These are phyloP conservation scores for Neoscelio sp. DNA, from an alignment of 2,888 invertebrate genomes.

Conservation along the genomic window DNA sequence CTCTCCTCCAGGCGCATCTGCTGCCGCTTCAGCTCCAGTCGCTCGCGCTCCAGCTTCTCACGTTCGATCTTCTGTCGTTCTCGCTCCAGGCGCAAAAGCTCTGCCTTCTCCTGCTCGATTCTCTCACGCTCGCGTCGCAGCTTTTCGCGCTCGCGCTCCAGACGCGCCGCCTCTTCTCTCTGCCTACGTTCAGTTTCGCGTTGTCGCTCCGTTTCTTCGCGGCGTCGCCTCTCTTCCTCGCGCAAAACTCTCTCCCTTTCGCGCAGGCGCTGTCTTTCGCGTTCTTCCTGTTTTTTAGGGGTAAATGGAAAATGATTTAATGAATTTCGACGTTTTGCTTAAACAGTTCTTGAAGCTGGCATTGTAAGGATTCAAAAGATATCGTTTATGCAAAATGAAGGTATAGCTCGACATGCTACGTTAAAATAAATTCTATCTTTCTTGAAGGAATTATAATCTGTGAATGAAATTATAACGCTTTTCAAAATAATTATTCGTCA, in stretches of 20 bases:
- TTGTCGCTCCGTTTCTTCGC: constrained; percentile 90
- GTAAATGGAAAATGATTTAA: neutral
- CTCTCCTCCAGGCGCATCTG: constrained; percentile 85
- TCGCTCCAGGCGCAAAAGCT: constrained; percentile 91
- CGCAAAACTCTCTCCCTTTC: constrained; percentile 91
- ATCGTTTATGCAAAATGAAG: too few relatives aligned
- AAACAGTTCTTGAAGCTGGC: too few relatives aligned
- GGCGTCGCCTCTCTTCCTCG: constrained; percentile 92
- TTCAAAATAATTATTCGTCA: too few relatives aligned
- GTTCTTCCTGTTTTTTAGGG: constrained; percentile 85
- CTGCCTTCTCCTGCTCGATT: constrained; percentile 94
- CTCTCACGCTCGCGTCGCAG: constrained; percentile 93
- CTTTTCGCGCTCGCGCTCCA: constrained; percentile 92
- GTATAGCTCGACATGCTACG: too few relatives aligned
- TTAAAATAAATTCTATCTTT: too few relatives aligned
- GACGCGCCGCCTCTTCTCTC: constrained; percentile 92
- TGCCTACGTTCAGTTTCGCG: constrained; percentile 93
- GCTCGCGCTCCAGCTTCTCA: constrained; percentile 90
- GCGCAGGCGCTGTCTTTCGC: constrained; percentile 89
- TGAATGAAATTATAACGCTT: too few relatives aligned
- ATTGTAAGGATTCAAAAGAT: too few relatives aligned
- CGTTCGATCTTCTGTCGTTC: constrained; percentile 91
- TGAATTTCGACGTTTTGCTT: too few relatives aligned
- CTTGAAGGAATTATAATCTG: too few relatives aligned
- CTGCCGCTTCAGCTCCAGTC: constrained; percentile 92